phyloP scores from a whole-genome alignment of 2,888 invertebrate genomes.

The Tachina grossa region DNA sequence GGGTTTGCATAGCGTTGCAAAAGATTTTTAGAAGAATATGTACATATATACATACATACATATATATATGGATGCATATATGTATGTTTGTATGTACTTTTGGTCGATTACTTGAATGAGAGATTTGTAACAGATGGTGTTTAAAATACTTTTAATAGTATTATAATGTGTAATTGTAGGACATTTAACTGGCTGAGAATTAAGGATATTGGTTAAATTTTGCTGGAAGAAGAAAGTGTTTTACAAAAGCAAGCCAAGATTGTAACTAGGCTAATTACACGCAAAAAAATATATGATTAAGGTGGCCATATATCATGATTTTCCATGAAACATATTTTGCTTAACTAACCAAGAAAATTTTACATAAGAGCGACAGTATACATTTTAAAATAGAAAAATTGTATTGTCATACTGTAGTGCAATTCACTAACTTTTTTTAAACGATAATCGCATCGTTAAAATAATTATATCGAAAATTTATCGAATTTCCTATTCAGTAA shows the following conservation, averaged over 20 bases:
- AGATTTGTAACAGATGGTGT: constrained; percentile 55
- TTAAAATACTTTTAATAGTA: constrained; percentile 19
- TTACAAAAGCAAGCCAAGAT: background rate
- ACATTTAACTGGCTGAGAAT: background rate
- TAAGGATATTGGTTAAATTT: constrained; percentile 9
- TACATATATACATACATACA: too few relatives aligned
- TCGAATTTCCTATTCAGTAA: too few relatives aligned
- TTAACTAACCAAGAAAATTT: too few relatives aligned
- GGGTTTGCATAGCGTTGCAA: constrained; percentile 19
- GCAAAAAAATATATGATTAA: background rate
- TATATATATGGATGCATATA: too few relatives aligned
- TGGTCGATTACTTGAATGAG: constrained; percentile 54
- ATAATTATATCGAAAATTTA: too few relatives aligned
- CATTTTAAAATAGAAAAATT: too few relatives aligned
- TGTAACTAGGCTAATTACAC: background rate
- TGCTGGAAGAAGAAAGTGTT: background rate
- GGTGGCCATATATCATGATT: too few relatives aligned
- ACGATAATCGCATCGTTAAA: too few relatives aligned
- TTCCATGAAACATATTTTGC: too few relatives aligned
- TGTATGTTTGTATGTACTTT: constrained; percentile 27
- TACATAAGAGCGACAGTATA: too few relatives aligned
- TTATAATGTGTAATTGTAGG: background rate
- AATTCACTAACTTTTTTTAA: too few relatives aligned
- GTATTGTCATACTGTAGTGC: too few relatives aligned
- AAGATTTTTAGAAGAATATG: constrained; percentile 12